Conservation (phyloP, 1,140 invertebrate species). For the Nephila pilipes region DNA sequence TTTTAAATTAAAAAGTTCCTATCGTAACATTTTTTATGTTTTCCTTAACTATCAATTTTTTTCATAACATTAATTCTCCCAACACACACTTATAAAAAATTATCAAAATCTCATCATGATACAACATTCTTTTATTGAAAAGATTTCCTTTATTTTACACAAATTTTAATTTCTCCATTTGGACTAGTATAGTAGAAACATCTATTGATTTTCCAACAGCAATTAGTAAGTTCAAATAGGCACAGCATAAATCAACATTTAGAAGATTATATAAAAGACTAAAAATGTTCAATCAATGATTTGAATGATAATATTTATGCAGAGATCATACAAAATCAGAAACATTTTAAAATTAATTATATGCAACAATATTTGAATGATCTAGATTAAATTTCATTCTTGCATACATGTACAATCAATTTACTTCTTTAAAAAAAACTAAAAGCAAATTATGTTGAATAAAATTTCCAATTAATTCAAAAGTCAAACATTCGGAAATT, state of each 20-base stretch:
- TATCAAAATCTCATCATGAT: background rate
- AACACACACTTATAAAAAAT: too few species aligned
- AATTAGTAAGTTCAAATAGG: background rate
- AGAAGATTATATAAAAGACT: constrained; percentile 15
- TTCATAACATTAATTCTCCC: too few species aligned
- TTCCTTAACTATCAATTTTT: too few species aligned
- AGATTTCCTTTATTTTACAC: background rate
- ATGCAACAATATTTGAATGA: background rate
- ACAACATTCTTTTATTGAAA: constrained; percentile 12
- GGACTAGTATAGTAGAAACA: constrained; percentile 21
- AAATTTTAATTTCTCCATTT: background rate
- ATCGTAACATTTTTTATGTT: too few species aligned
- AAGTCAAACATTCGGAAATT: constrained; percentile 33
- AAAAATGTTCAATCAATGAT: background rate
- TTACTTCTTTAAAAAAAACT: background rate
- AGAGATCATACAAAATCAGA: background rate
- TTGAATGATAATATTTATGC: background rate
- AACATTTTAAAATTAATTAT: background rate
- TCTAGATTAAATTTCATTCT: background rate
- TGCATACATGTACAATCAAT: background rate
- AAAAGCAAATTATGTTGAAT: background rate
- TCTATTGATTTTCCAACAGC: background rate
- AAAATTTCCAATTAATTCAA: background rate
- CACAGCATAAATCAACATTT: background rate
- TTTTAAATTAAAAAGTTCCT: too few species aligned